A percentile compares a stretch with the other conserved stretches of the same genome.
phyloP scores from a whole-genome alignment of 2,888 invertebrate genomes.

The Amorpha juglandis region DNA sequence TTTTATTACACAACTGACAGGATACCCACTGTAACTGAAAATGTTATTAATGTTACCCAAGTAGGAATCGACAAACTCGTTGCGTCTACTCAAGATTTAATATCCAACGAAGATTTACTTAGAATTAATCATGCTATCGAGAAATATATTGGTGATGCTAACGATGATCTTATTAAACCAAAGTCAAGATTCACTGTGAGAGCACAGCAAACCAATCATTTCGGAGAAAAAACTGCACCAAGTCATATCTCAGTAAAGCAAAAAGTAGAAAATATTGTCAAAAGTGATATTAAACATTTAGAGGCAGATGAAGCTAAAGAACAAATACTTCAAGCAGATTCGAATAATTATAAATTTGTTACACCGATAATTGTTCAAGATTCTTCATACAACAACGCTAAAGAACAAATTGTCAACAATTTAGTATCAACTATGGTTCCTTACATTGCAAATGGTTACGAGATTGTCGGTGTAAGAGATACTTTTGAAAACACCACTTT shows the following conservation, averaged over 20 bases:
- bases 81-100: conserved; percentile 84
- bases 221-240: conserved; percentile 45
- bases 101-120: conserved; percentile 86
- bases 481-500: conserved; percentile 51
- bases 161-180: conserved; percentile 69
- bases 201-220: conserved; percentile 44
- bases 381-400: conserved; percentile 53
- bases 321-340: conserved; percentile 47
- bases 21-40: conserved; percentile 42
- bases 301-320: conserved; percentile 48
- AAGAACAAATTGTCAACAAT: conserved; percentile 68
- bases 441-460: conserved; percentile 71
- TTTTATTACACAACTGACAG: conserved; percentile 59
- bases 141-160: conserved; percentile 55
- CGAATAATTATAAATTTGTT: conserved; percentile 64
- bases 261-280: conserved; percentile 66
- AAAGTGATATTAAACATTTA: conserved; percentile 52
- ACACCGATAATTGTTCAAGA: conserved; percentile 81
- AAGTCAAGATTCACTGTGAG: conserved; percentile 49
- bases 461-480: conserved; percentile 71
- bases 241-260: conserved; percentile 66
- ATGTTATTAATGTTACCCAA: conserved; percentile 47
- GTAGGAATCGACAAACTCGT: conserved; percentile 79
- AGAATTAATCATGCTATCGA: conserved; percentile 84
- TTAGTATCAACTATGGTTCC: conserved; percentile 77